Conservation (phyloP, 2,113 vertebrate genomes). For the Cepphus grylle region DNA sequence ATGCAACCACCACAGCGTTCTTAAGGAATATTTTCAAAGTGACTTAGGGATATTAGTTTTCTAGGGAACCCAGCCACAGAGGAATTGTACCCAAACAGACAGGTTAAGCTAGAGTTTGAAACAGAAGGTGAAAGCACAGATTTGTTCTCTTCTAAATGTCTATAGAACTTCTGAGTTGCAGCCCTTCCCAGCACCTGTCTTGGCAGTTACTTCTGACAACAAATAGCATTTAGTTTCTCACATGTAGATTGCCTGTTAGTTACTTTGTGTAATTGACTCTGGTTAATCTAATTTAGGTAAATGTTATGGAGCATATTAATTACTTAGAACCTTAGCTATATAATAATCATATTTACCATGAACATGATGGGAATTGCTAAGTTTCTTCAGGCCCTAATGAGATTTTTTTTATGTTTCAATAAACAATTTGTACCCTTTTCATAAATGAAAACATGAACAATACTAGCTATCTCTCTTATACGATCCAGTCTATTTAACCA, state of each 20-base stretch:
- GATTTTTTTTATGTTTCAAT: background rate
- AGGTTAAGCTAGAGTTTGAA: background rate
- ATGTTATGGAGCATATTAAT: background rate
- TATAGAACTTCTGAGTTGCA: background rate
- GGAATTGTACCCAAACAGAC: background rate
- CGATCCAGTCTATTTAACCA: background rate
- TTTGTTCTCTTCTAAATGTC: background rate
- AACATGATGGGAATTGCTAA: background rate
- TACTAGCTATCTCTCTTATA: background rate
- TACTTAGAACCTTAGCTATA: background rate
- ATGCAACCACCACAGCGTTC: background rate
- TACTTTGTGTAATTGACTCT: background rate
- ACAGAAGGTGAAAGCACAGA: background rate
- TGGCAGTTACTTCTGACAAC: background rate
- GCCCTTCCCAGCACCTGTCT: background rate
- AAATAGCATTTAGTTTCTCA: background rate
- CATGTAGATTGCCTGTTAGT: background rate
- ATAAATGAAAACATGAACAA: background rate
- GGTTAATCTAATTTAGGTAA: slow-evolving; percentile 14
- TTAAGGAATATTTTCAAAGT: background rate
- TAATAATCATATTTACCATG: background rate
- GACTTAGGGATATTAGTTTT: background rate
- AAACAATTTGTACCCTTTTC: background rate
- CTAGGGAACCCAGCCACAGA: background rate
- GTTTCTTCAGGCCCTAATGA: background rate